Base-by-base conservation (phyloP, 2,888 invertebrate genomes). In the Stratiomys singularior region DNA sequence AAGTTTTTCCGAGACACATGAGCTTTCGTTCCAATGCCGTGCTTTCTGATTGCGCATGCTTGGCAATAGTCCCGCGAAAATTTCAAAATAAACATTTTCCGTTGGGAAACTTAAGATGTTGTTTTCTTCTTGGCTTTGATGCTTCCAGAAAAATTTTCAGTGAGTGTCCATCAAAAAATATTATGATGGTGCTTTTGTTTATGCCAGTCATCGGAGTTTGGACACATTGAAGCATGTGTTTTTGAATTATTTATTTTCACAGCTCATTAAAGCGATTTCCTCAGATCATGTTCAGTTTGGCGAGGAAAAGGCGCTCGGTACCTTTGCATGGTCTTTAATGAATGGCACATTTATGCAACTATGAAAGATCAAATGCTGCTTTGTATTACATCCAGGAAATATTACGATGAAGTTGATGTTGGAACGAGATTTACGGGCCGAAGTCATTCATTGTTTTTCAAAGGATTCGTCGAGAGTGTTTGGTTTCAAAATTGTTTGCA, bases 241-340 rank as follows among this genome's bases (percentile, higher is more conserved):
- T 47, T 47, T 71, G 71, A 71, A 47, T 71, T 71, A 71, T 71
- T 71, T 71, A 18, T 37, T 47, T 46, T 71, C 71, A 47, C 71
- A 71, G 47, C 25, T 47, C 69, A 52, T 71, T 71, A 47, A 71
- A 71, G 28, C 71, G 18, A 71, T 44, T 71, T 71, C 47, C 71
- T 47, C 47, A 18, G 71, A 71, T 71, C 47, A 71, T 27, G 18
- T 37, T 37, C 9, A 37, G 46, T 52, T 47, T 27, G 47, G 47
- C 23, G 47, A n/a, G 23, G 3, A 5, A 23, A 60, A 13, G 11
- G 13, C 30, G 28, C 64, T 18, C 5, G 21, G 25, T n/a, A 64
- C 64, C 64, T 64, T 64, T 15, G 64, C 25, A 23, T 60, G 23
- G 3, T 4, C 25, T 25, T 4, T 5, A 18, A 9, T 9, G 18